Evolutionary conservation across 2,888 invertebrate genomes (phyloP).

Genomic region (Amblyjoppa fuscipennis): DNA sequence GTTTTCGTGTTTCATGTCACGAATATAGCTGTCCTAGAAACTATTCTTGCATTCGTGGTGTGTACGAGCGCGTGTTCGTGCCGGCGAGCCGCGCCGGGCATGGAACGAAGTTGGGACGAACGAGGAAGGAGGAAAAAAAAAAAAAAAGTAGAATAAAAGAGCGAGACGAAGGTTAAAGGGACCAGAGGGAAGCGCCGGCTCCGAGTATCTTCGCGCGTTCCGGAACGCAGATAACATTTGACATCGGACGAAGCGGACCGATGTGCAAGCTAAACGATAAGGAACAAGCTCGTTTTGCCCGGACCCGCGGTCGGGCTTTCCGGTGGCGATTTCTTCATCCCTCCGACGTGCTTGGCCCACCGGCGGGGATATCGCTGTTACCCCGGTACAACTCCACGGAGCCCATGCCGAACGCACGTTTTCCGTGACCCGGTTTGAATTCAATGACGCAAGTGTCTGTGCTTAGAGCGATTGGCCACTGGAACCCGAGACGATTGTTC

Average conservation of each 20-base stretch:
- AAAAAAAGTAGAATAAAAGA: conserved; percentile 3
- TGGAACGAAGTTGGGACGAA: neutral
- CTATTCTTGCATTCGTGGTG: conserved; percentile 54
- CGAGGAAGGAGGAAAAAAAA: neutral
- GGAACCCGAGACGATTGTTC: conserved; percentile 47
- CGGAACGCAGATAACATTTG: conserved; percentile 74
- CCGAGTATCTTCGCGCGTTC: conserved; percentile 47
- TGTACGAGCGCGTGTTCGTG: neutral
- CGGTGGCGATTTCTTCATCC: conserved; percentile 43
- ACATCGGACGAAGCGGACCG: conserved; percentile 58
- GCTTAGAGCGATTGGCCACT: conserved; percentile 51
- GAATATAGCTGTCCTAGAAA: conserved; percentile 61
- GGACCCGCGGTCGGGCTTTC: conserved; percentile 16
- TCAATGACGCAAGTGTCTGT: conserved; percentile 63
- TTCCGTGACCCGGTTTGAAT: conserved; percentile 64
- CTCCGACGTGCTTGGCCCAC: conserved; percentile 15
- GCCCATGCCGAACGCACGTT: conserved; percentile 12
- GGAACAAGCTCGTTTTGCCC: conserved; percentile 39
- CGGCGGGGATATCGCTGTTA: conserved; percentile 5
- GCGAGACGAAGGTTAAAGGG: conserved; percentile 13
- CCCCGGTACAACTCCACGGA: neutral
- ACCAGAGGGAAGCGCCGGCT: conserved; percentile 25
- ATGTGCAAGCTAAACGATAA: conserved; percentile 61
- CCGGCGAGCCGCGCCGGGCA: conserved; percentile 12
- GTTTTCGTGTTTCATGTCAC: conserved; percentile 51